Evolutionary conservation across 2,113 vertebrate species (phyloP).

Genomic region (Ovibos moschatus): DNA sequence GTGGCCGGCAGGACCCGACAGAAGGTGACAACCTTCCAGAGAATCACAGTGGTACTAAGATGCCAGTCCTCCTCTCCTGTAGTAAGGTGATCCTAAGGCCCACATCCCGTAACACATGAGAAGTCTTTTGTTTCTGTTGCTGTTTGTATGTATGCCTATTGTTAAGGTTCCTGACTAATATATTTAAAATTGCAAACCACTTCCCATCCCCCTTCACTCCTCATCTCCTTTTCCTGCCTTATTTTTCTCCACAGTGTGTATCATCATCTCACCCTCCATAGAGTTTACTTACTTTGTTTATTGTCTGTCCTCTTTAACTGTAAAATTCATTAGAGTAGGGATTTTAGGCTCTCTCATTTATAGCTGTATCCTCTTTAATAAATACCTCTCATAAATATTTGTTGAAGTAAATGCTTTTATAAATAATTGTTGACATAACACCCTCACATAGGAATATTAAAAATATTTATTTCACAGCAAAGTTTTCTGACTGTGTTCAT

Average conservation of each 20-base stretch:
- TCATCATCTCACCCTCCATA: background rate
- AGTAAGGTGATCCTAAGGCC: constrained; percentile 85
- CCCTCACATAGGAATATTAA: background rate
- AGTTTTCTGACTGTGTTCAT: background rate
- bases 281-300: background rate
- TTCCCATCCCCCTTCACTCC: background rate
- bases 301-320: background rate
- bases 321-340: background rate
- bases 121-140: background rate
- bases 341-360: background rate
- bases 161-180: background rate
- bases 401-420: background rate
- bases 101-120: background rate
- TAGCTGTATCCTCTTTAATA: background rate
- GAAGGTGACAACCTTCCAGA: constrained; percentile 72
- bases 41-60: constrained; percentile 81
- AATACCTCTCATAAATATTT: background rate
- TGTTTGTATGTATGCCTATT: background rate
- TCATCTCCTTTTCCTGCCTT: background rate
- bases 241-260: background rate
- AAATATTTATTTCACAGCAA: background rate
- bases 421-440: background rate
- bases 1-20: constrained; percentile 86
- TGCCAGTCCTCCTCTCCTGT: constrained; percentile 89
- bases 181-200: background rate